Conservation (phyloP, 2,888 invertebrate genomes). For the Arenicola marina region DNA sequence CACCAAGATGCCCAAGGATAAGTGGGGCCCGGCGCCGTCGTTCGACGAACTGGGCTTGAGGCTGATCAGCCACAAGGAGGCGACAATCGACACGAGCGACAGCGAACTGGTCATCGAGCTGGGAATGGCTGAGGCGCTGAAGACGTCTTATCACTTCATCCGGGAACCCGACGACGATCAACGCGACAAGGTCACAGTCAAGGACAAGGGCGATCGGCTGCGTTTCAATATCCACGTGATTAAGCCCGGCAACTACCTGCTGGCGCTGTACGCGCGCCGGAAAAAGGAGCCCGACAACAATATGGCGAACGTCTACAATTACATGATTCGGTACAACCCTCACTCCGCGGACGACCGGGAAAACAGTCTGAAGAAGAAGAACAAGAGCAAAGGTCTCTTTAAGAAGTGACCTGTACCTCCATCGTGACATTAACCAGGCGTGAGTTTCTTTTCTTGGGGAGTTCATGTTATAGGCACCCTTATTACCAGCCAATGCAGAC, state of each 20-base stretch:
- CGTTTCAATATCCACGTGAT: slow-evolving; percentile 39
- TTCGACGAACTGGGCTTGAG: slow-evolving; percentile 51
- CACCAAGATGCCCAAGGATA: slow-evolving; percentile 35
- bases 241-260: slow-evolving; percentile 54
- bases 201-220: slow-evolving; percentile 34
- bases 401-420: slow-evolving; percentile 1
- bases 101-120: slow-evolving; percentile 46
- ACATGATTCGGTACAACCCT: slow-evolving; percentile 43
- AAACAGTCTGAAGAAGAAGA: slow-evolving; percentile 20
- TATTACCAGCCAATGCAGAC: too few relatives aligned
- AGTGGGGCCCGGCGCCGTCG: slow-evolving; percentile 50
- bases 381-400: slow-evolving; percentile 20
- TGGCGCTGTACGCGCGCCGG: slow-evolving; percentile 53
- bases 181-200: slow-evolving; percentile 46
- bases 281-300: slow-evolving; percentile 41
- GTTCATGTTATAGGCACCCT: too few relatives aligned
- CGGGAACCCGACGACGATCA: slow-evolving; percentile 58
- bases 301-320: slow-evolving; percentile 55
- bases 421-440: too few relatives aligned
- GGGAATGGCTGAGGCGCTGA: slow-evolving; percentile 44
- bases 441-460: too few relatives aligned
- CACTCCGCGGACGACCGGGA: slow-evolving; percentile 11
- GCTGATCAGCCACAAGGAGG: slow-evolving; percentile 47
- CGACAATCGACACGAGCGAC: slow-evolving; percentile 45
- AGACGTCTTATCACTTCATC: slow-evolving; percentile 50